Evolutionary conservation across 2,888 invertebrate species (phyloP), one percentile per base, ranked within the genome.

Genomic region (Drosophila neonasuta): DNA sequence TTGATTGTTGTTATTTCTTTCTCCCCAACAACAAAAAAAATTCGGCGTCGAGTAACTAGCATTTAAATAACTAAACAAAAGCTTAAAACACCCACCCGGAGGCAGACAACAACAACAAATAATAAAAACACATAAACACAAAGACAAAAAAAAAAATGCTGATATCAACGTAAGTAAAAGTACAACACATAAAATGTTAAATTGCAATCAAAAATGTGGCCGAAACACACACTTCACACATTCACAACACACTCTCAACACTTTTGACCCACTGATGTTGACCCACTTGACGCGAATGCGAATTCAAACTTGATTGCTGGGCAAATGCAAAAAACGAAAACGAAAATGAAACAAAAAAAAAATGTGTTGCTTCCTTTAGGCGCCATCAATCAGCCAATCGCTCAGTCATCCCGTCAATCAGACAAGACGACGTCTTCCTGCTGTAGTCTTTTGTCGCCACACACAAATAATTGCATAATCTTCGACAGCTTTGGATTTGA

Each of bases 121-220:
- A 34, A 50, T n/a, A n/a, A 46, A 77, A 60, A 13, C 45, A 64
- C 17, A 61, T 45, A 70, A 24, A 24, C 24, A 24, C 24, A 24
- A 24, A 6, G 5, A 0, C n/a, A n/a, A 24, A 6, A 24, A 24
- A 70, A 70, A 80, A 82, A 68, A 84, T 85, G 85, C 82, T 86
- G 80, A 86, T 88, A 88, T 80, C 86, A 84, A 88, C 88, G 88
- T 88, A 87, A 88, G 88, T 88, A 87, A 79, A 79, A 63, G 56
- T 61, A 59, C 17, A 36, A 11, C 11, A 60, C 42, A 57, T 46
- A 56, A 57, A 62, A 67, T 65, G 64, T 60, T 70, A 71, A 77
- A 79, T 74, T 75, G 70, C 68, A 79, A 75, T 75, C 63, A 77
- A 73, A 68, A 55, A 41, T 64, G 41, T 34, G 59, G 49, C 24